These are phyloP conservation scores for Campopleginae sp. DNA, from an alignment of 2,888 invertebrate genomes.

Conservation along the genomic window DNA sequence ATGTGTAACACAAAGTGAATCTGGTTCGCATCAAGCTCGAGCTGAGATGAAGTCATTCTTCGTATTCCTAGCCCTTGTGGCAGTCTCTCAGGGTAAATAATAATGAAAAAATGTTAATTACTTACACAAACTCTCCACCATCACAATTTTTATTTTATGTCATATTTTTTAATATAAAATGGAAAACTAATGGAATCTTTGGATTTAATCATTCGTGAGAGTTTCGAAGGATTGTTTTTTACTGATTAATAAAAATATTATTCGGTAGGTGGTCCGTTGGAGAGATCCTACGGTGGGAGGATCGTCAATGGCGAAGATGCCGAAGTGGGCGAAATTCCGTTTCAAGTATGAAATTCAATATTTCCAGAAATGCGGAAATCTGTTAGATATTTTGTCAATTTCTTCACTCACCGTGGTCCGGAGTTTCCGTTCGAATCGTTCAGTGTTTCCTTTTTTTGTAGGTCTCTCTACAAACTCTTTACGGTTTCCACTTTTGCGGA, in stretches of 20 bases:
- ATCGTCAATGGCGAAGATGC: conserved; percentile 73
- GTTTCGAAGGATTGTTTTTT: not conserved
- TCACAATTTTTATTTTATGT: not conserved
- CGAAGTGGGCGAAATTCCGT: conserved; percentile 75
- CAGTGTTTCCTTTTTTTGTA: conserved; percentile 33
- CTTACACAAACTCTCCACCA: not conserved
- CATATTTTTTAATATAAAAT: not conserved
- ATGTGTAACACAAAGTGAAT: not conserved
- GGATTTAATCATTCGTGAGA: no score
- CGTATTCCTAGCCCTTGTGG: conserved; percentile 47
- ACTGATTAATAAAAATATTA: conserved; percentile 5
- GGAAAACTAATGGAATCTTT: not conserved
- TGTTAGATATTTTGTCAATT: not conserved
- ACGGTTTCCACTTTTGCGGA: conserved; percentile 73
- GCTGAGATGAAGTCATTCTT: conserved; percentile 59
- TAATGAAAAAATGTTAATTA: no score
- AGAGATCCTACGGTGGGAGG: conserved; percentile 42
- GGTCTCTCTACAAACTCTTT: conserved; percentile 72
- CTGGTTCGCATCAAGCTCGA: not conserved
- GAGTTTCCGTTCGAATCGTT: not conserved
- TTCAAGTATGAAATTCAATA: conserved; percentile 71
- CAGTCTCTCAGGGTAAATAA: conserved; percentile 54
- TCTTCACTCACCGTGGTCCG: not conserved
- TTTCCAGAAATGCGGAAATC: not conserved
- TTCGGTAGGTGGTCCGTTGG: conserved; percentile 46